Evolutionary conservation across 2,113 vertebrate species (phyloP).

Genomic region (Notechis scutatus): DNA sequence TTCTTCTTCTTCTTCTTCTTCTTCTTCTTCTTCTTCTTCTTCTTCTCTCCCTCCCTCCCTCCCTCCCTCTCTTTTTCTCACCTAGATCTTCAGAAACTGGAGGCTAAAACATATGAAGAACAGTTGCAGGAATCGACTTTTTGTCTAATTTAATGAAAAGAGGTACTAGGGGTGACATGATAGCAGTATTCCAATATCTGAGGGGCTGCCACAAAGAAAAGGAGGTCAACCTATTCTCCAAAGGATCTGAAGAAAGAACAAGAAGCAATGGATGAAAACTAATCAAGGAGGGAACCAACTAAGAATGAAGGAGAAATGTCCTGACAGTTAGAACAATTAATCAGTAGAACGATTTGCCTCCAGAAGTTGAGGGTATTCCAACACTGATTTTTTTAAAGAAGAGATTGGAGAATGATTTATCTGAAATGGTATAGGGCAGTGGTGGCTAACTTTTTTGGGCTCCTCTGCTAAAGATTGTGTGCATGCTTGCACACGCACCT

Average conservation of each 20-base stretch:
- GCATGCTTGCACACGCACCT: no score
- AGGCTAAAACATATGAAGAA: background rate
- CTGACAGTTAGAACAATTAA: background rate
- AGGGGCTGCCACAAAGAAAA: background rate
- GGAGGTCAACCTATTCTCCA: background rate
- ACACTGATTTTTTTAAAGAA: no score
- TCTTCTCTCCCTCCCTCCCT: no score
- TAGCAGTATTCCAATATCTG: background rate
- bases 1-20: no score
- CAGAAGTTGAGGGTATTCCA: background rate
- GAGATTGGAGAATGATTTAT: no score
- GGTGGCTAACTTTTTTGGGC: no score
- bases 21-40: no score
- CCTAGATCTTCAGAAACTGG: background rate
- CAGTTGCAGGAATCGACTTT: background rate
- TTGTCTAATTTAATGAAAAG: background rate
- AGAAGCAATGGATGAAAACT: background rate
- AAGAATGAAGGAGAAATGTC: background rate
- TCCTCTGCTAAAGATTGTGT: no score
- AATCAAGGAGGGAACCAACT: background rate
- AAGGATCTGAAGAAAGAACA: background rate
- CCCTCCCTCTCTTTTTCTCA: background rate
- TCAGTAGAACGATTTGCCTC: background rate
- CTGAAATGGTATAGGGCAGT: no score
- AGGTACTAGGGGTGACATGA: background rate